These are phyloP conservation scores for Anticlea derivata DNA, from an alignment of 2,888 invertebrate genomes.

Conservation along the genomic window DNA sequence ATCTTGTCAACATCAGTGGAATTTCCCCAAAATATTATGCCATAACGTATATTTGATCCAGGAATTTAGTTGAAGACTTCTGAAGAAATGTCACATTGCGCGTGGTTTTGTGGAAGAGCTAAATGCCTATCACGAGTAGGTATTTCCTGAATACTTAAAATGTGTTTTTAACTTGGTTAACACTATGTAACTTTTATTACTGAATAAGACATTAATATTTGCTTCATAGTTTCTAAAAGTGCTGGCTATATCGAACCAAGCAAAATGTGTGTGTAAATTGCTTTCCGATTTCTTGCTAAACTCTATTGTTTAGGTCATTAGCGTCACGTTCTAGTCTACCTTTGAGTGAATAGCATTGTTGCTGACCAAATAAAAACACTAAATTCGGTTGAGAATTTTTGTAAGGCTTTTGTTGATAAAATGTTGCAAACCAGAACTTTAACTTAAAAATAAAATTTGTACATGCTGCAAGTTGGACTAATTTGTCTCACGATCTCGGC, in stretches of 20 bases:
- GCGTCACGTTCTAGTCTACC: conserved; percentile 35
- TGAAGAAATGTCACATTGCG: too few relatives aligned
- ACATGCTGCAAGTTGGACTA: too few relatives aligned
- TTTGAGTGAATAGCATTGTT: conserved; percentile 29
- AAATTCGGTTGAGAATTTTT: conserved; percentile 8
- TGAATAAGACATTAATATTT: too few relatives aligned
- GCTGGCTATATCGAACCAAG: conserved; percentile 23
- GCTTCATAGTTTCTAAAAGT: conserved; percentile 3
- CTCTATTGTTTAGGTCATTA: conserved; percentile 38
- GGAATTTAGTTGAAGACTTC: too few relatives aligned
- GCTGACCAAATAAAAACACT: conserved; percentile 17
- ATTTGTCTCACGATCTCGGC: neutral
- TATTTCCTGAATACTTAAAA: too few relatives aligned
- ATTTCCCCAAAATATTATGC: too few relatives aligned
- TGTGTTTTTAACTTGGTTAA: too few relatives aligned
- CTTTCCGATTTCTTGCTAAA: conserved; percentile 44
- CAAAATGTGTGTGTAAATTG: conserved; percentile 43
- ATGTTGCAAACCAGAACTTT: neutral
- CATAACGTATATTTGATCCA: too few relatives aligned
- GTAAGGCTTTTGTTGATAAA: neutral
- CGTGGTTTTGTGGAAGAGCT: too few relatives aligned
- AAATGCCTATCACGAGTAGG: too few relatives aligned
- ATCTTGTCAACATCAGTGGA: too few relatives aligned
- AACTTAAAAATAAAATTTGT: neutral
- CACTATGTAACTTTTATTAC: too few relatives aligned